Evolutionary conservation across 2,113 vertebrate genomes (phyloP), one percentile per base, ranked within the genome.

Genomic region (Solenodon paradoxus): DNA sequence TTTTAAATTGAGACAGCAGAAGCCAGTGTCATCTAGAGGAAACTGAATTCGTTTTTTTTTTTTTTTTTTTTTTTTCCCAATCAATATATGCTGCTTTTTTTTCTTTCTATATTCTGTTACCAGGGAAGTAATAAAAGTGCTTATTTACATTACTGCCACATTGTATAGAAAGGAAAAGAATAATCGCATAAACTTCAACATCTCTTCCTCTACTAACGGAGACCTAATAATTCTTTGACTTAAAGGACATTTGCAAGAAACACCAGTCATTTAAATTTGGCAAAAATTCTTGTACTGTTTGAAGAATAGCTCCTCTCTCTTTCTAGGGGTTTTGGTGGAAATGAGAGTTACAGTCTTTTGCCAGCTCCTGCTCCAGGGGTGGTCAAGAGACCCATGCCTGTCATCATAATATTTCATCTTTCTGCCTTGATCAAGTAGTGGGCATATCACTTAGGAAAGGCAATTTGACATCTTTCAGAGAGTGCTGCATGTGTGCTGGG

Each of bases 91-190:
- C 30, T 45, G 26, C 55, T 59, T 42, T 84, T 1, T 30, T 35
- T 7, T 47, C 71, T n/a, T 6, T 26, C 38, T 68, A 63, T 9
- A 20, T 55, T 96, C 72, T 97, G 26, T 77, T 93, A 93, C 94
- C 90, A 95, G 49, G 38, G 55, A 97, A 68, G 61, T 94, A 80
- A 61, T 96, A 84, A 85, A 91, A 77, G 92, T 80, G 61, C 57
- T 95, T 90, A 12, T 93, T 95, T 96, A 83, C 91, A 87, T 63
- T 35, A 35, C 4, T 35, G 45, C 8, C 15, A 53, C 74, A 32
- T 57, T 97, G 80, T 86, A 45, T 96, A 86, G 61, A 92, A 97
- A 95, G 78, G 17, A 42, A 53, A 68, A 89, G n/a, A 55, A 92
- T 85, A 90, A 57, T n/a, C 49, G 20, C 5, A 35, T 75, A 94